Percentiles rank a stretch among this genome's conserved stretches.
Evolutionary conservation across 2,113 vertebrate genomes (phyloP).

Genomic region (Poeciliopsis occidentalis): DNA sequence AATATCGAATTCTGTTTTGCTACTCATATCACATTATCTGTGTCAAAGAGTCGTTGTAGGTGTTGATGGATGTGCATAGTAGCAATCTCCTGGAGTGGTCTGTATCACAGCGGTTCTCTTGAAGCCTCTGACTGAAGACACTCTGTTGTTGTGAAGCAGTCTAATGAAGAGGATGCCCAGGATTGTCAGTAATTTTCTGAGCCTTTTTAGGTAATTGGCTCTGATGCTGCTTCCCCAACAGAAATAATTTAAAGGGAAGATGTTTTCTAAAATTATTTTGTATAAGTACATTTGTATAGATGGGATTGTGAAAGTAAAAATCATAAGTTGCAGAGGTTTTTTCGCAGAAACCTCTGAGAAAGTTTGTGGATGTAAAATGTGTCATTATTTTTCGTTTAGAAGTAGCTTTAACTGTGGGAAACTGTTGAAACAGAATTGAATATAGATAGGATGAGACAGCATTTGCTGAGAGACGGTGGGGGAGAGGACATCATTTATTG

Average conservation of each 20-base stretch:
- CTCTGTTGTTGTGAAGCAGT: no score
- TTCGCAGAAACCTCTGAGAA: background rate
- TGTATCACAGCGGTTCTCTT: no score
- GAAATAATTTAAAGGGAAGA: background rate
- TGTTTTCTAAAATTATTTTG: background rate
- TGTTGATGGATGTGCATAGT: no score
- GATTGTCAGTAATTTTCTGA: no score
- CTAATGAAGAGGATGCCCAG: no score
- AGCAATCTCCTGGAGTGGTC: no score
- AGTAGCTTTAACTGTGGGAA: background rate
- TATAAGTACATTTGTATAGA: background rate
- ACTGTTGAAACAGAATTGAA: constrained; percentile 7
- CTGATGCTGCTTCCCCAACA: no score
- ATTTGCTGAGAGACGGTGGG: constrained; percentile 14
- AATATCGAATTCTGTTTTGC: no score
- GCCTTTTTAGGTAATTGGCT: no score
- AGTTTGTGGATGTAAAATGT: background rate
- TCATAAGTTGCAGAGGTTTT: background rate
- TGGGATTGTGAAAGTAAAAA: background rate
- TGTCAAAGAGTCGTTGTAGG: no score
- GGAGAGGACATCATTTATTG: constrained; percentile 38
- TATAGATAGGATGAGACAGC: constrained; percentile 12
- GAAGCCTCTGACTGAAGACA: no score
- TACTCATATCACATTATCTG: no score
- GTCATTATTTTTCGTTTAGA: background rate